Conservation (phyloP, 2,888 invertebrate genomes). For the Polietes domitor region DNA sequence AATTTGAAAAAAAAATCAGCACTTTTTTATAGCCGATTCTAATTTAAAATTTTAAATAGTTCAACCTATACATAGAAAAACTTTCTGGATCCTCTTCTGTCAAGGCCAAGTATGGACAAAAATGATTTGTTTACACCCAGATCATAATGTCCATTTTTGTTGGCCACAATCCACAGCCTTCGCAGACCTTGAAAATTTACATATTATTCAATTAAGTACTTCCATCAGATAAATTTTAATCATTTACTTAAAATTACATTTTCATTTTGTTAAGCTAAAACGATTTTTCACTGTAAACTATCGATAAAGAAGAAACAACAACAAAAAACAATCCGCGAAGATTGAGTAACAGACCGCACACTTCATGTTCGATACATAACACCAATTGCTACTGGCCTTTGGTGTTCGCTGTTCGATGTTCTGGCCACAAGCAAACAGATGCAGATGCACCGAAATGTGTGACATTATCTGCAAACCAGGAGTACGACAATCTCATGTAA, state of each 20-base stretch:
- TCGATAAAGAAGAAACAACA: conserved; percentile 51
- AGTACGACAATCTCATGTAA: conserved; percentile 65
- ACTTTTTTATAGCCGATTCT: too few relatives aligned
- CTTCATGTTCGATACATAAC: conserved; percentile 67
- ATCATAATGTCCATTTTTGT: too few relatives aligned
- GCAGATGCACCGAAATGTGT: conserved; percentile 15
- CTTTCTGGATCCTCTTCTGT: too few relatives aligned
- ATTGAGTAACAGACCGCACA: conserved; percentile 57
- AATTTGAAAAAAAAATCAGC: too few relatives aligned
- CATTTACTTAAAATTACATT: conserved; percentile 56
- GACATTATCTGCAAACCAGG: conserved; percentile 54
- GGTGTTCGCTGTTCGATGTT: too few relatives aligned
- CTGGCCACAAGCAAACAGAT: neutral
- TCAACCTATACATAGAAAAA: too few relatives aligned
- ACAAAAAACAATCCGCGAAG: neutral
- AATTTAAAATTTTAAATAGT: too few relatives aligned
- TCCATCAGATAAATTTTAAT: conserved; percentile 35
- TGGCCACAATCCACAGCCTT: neutral
- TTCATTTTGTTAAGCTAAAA: conserved; percentile 64
- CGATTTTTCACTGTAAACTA: conserved; percentile 65
- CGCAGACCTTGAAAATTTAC: neutral
- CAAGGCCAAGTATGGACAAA: too few relatives aligned
- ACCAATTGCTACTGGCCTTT: conserved; percentile 65
- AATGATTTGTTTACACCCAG: too few relatives aligned
- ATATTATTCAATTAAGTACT: conserved; percentile 23